These are phyloP conservation scores for Myotis lucifugus DNA, from an alignment of 2,113 vertebrate genomes.

Conservation along the genomic window DNA sequence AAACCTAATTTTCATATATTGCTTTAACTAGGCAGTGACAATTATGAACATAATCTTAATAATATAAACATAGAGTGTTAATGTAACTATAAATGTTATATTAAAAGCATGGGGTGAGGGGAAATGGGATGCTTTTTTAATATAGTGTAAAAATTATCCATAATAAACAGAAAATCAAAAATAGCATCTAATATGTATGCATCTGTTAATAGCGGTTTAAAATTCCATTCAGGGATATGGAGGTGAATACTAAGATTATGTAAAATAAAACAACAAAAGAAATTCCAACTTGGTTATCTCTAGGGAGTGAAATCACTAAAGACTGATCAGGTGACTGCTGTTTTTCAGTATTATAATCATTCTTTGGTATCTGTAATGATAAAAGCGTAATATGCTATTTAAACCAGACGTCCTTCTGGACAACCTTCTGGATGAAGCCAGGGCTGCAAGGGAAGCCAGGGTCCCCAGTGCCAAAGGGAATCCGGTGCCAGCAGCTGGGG, in stretches of 20 bases:
- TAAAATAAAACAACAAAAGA: neutral
- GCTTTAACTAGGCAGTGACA: neutral
- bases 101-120: neutral
- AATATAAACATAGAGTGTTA: neutral
- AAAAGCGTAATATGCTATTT: too few relatives aligned
- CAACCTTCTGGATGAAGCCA: too few relatives aligned
- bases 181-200: neutral
- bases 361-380: neutral
- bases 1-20: neutral
- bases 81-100: neutral
- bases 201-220: neutral
- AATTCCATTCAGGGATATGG: neutral
- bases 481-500: too few relatives aligned
- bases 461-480: too few relatives aligned
- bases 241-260: neutral
- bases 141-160: neutral
- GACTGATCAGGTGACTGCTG: neutral
- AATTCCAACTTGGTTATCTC: neutral
- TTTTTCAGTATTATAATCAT: neutral
- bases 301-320: neutral
- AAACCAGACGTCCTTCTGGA: too few relatives aligned
- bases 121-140: neutral
- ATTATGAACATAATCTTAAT: neutral
- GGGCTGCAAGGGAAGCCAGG: too few relatives aligned
- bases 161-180: constrained; percentile 21